Percentiles rank a stretch among this genome's conserved stretches.
Evolutionary conservation across 2,797 vertebrate genomes (phyloP).

Genomic region (Liasis olivaceus): DNA sequence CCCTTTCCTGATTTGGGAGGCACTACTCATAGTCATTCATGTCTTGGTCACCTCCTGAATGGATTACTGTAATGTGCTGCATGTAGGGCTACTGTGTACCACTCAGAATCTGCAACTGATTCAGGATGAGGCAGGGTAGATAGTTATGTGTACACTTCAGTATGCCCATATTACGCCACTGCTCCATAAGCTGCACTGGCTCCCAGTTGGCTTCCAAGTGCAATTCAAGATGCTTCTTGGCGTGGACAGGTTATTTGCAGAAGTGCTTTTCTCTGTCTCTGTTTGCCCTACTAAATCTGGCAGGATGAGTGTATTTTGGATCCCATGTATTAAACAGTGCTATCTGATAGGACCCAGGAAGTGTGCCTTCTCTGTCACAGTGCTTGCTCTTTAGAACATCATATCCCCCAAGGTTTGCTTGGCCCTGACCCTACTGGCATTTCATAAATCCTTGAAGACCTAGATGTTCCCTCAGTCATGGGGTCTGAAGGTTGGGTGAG

Average conservation of each 20-base stretch:
- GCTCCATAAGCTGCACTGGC: not conserved
- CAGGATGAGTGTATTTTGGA: not conserved
- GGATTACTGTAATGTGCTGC: not conserved
- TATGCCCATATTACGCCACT: not conserved
- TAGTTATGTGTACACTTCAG: not conserved
- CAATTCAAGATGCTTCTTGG: not conserved
- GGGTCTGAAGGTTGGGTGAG: not conserved
- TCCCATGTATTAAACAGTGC: not conserved
- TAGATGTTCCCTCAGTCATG: not conserved
- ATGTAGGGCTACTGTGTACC: not conserved
- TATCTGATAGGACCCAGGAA: not conserved
- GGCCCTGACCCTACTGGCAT: not conserved
- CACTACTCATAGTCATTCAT: not conserved
- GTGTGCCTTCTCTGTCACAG: not conserved
- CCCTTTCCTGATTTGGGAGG: not conserved
- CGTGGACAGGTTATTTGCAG: not conserved
- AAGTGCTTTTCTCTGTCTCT: not conserved
- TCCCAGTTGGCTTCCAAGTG: not conserved
- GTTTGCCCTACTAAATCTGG: not conserved
- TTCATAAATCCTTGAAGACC: not conserved
- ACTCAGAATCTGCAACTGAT: not conserved
- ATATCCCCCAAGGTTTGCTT: not conserved
- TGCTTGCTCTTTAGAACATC: not conserved
- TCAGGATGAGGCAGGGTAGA: not conserved
- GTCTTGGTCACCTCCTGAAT: not conserved